Base-by-base conservation (phyloP, 2,113 vertebrate species). In the Sigmodon hispidus region DNA sequence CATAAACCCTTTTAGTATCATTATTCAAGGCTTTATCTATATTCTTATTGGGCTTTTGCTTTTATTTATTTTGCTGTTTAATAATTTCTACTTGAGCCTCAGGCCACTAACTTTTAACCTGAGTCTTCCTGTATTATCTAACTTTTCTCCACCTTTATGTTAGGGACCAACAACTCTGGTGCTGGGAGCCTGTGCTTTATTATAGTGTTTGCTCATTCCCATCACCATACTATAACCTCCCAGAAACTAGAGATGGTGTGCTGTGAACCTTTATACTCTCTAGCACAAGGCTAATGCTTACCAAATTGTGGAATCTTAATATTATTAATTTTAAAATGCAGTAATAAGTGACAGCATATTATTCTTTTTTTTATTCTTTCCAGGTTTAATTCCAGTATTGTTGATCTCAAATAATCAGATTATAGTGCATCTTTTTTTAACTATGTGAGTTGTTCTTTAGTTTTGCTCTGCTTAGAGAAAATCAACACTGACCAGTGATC, bases 401-500 rank as follows among this genome's bases (percentile, higher is more conserved):
- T 73, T 55, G 16, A 89, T 55, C 61, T 80, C 79, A 48, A 96
- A 83, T 96, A 24, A 92, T 67, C 61, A 3, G 22, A 40, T 7
- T 59, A 43, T 50, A 76, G 2, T 45, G 36, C 3, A 13, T 55
- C 48, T 92, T 75, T 95, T 57, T 67, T 29, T 43, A 86, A 89
- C 92, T 65, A 81, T 55, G 21, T 17, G 45, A 22, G 2, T 17
- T 86, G 36, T 79, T 63, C 55, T 79, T 77, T 61, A 69, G 11
- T 85, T 93, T 92, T 83, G 19, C 57, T 81, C 50, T 65, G 48
- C 76, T 95, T 86, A 87, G 48, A 87, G 34, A 88, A 97, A 92
- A 83, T 84, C 34, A 89, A 59, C 55, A 77, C 57, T 90, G 50
- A 90, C 8, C 34, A 55, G 10, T 70, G 7, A 61, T 57, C 43